Conservation (phyloP, 1,140 invertebrate species). For the Physella acuta region DNA sequence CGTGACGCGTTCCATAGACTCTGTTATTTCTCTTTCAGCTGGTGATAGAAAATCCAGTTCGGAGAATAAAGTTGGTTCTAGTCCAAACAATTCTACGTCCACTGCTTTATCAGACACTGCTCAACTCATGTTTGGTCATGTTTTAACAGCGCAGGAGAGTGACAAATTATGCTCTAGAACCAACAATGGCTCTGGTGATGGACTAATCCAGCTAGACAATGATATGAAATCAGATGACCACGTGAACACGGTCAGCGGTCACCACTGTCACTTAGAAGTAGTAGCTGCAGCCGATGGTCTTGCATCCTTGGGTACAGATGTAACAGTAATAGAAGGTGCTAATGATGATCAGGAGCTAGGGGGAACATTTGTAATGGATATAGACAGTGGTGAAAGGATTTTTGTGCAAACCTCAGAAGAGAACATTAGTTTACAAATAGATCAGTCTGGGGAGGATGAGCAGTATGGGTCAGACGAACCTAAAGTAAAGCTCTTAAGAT, state of each 20-base stretch:
- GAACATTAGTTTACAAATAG: background rate
- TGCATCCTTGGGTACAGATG: conserved; percentile 1
- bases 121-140: background rate
- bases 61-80: background rate
- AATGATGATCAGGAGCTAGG: background rate
- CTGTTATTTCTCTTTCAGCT: too few relatives aligned
- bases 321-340: background rate
- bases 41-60: too few relatives aligned
- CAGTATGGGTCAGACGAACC: too few relatives aligned
- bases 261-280: background rate
- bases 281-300: conserved; percentile 5
- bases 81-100: background rate
- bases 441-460: background rate
- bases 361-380: conserved; percentile 7
- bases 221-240: background rate
- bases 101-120: background rate
- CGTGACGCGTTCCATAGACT: background rate
- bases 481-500: too few relatives aligned
- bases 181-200: too few relatives aligned
- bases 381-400: background rate
- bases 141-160: background rate
- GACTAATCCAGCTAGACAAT: too few relatives aligned
- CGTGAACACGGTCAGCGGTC: background rate
- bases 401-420: background rate
- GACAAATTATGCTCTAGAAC: too few relatives aligned